A percentile compares a stretch with the other conserved stretches of the same genome.
These are phyloP conservation scores for Hippocampus mohnikei DNA, from an alignment of 2,113 vertebrate species.

Conservation along the genomic window DNA sequence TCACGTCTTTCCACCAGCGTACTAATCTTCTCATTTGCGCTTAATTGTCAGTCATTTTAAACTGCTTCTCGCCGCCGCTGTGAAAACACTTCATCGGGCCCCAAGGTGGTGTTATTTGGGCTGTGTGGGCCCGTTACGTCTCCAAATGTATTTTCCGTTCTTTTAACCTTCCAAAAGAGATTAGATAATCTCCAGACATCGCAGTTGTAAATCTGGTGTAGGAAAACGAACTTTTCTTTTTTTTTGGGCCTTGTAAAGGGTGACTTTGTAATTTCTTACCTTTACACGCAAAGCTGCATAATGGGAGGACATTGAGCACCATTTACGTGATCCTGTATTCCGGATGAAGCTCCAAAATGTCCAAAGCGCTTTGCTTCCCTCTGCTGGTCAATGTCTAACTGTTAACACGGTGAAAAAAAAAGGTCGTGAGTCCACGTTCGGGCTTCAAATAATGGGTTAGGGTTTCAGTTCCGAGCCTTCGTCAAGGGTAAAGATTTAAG, in stretches of 20 bases:
- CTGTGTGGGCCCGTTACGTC: background rate
- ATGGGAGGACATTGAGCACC: background rate
- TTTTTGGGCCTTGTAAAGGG: background rate
- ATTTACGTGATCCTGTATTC: background rate
- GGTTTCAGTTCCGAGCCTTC: background rate
- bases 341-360: background rate
- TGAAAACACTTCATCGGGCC: background rate
- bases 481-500: background rate
- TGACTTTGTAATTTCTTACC: background rate
- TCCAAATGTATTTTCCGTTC: conserved; percentile 4
- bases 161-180: background rate
- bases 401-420: background rate
- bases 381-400: conserved; percentile 29
- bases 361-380: conserved; percentile 56
- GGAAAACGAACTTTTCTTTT: background rate
- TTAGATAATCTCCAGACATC: background rate
- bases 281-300: background rate
- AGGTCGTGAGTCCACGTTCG: background rate
- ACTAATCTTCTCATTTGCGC: background rate
- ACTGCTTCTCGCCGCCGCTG: background rate
- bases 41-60: background rate
- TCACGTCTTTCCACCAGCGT: background rate
- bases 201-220: background rate
- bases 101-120: background rate
- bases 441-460: background rate